A percentile compares a stretch with the other conserved stretches of the same genome.
Conservation (phyloP, 2,888 invertebrate species). For the Tetragonisca angustula region DNA sequence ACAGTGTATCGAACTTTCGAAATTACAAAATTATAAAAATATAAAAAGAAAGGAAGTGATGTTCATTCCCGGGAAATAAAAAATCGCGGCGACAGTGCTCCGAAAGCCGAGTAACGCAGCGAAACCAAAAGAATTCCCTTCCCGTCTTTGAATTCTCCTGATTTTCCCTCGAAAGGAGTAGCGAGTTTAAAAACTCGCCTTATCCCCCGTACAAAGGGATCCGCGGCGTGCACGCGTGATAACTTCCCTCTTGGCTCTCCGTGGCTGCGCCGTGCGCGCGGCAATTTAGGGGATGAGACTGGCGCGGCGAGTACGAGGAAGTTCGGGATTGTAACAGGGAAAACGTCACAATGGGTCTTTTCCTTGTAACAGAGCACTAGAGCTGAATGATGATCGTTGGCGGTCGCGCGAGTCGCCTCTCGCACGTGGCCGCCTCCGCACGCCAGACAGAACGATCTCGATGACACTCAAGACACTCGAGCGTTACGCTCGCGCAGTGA, state of each 20-base stretch:
- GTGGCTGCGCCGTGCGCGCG: neutral
- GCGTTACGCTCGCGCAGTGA: conserved; percentile 27
- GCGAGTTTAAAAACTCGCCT: neutral
- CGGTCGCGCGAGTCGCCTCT: neutral
- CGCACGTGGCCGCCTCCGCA: neutral
- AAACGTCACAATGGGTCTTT: conserved; percentile 11
- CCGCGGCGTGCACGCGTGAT: neutral
- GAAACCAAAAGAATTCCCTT: neutral
- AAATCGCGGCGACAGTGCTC: neutral
- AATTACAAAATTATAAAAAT: too few relatives aligned
- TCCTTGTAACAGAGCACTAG: conserved; percentile 21
- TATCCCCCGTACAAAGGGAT: neutral
- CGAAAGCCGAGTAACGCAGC: neutral
- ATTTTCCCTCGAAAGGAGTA: neutral
- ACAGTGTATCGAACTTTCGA: too few relatives aligned
- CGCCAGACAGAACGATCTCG: conserved; percentile 38
- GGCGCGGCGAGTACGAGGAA: neutral
- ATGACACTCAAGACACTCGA: conserved; percentile 53
- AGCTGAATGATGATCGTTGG: conserved; percentile 36
- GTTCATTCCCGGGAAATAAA: too few relatives aligned
- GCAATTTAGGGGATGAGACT: neutral
- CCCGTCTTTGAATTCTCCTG: neutral
- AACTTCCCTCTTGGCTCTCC: neutral
- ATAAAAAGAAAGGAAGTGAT: too few relatives aligned
- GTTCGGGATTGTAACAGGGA: conserved; percentile 9